Conservation (phyloP, 2,797 vertebrate species). For the Gallinago stenura region DNA sequence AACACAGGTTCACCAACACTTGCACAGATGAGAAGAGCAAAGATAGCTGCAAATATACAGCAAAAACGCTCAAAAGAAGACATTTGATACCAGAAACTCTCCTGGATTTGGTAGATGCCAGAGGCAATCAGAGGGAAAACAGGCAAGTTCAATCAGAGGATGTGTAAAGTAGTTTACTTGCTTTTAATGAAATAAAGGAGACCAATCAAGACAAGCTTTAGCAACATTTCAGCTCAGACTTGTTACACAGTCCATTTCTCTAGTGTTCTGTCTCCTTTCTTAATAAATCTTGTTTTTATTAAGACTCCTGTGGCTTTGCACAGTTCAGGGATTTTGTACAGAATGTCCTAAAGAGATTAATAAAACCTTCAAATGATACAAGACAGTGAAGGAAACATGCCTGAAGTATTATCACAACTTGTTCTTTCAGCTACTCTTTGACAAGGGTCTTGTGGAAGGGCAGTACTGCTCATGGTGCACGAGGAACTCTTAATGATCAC, state of each 20-base stretch:
- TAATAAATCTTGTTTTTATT: constrained; percentile 1
- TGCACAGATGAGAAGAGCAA: not conserved
- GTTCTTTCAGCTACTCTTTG: not conserved
- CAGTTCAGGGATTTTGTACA: not conserved
- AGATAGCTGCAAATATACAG: not conserved
- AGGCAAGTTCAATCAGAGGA: not conserved
- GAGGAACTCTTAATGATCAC: not conserved
- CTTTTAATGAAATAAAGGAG: not conserved
- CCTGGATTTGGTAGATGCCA: not conserved
- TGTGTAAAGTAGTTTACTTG: not conserved
- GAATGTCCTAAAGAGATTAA: not conserved
- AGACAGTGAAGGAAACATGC: not conserved
- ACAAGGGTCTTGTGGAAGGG: not conserved
- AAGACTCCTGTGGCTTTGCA: not conserved
- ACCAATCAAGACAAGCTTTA: not conserved
- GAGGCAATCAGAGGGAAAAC: not conserved
- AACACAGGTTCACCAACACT: rapidly evolving
- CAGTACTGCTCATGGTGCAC: not conserved
- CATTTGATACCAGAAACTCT: not conserved
- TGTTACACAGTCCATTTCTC: not conserved
- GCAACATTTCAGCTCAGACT: not conserved
- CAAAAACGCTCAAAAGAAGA: not conserved
- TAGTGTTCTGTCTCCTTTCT: not conserved
- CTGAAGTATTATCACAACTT: not conserved
- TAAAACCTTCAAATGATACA: not conserved